Base-by-base conservation (phyloP, 1,140 invertebrate genomes). In the Berghia stephanieae region DNA sequence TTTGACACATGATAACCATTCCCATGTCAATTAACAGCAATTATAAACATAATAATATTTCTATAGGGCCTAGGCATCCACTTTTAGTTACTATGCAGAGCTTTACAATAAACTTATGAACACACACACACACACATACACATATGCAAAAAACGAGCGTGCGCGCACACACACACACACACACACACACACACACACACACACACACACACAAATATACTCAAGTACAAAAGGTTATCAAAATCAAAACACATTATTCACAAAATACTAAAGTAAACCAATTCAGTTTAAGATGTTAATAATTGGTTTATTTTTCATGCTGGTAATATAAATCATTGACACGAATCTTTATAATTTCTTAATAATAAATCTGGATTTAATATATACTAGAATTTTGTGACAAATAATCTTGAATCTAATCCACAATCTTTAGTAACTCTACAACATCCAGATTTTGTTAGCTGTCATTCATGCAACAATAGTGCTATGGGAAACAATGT, bases 1-100 rank as follows among this genome's bases (percentile, higher is more conserved):
- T 24, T 16, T 31, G 24, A 66, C 55, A 4, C 55, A n/a, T 6
- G 34, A 60, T 27, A 60, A 60, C 5, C 21, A 60, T 60, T 21
- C 5, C 55, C 55, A n/a, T 31, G 8, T 31, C 55, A n/a, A n/a
- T 4, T 27, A 69, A 75, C 40, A 79, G 24, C 68, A 74, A 49
- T 44, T 27, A 31, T n/a, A 36, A 40, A n/a, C 55, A 60, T 27
- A n/a, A n/a, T 16, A 49, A 49, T n/a, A 49, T 13, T 16, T 49
- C 46, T n/a, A 49, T n/a, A 60, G 55, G 55, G 18, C 55, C 24
- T n/a, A 6, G 8, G 34, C 6, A 6, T 60, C 55, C 24, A 27
- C 24, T 31, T 31, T 6, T 27, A 31, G 8, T 27, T 31, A 60
- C 8, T 60, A 4, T n/a, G 55, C 55, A 36, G 21, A 31, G 27